Evolutionary conservation across 2,888 invertebrate species (phyloP).

Genomic region (Microchrysa polita): DNA sequence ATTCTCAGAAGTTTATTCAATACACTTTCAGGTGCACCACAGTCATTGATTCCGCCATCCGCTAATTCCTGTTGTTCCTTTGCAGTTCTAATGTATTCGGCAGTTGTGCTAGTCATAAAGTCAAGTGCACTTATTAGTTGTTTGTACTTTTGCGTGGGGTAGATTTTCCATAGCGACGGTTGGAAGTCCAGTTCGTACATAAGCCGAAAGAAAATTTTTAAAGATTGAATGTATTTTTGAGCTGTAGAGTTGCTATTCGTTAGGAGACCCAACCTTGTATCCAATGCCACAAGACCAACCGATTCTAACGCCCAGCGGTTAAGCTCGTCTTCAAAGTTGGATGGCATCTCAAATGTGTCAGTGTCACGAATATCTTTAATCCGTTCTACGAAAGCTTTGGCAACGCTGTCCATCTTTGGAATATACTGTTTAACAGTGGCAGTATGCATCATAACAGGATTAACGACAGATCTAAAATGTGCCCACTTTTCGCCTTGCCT

Average conservation of each 20-base stretch:
- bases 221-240: slow-evolving; percentile 53
- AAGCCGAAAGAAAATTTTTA: slow-evolving; percentile 56
- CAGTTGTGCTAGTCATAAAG: slow-evolving; percentile 57
- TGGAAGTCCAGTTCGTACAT: slow-evolving; percentile 58
- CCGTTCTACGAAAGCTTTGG: slow-evolving; percentile 57
- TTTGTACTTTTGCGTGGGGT: slow-evolving; percentile 57
- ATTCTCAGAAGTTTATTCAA: slow-evolving; percentile 72
- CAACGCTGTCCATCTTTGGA: slow-evolving; percentile 56
- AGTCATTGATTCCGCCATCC: neutral
- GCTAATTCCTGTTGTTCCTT: slow-evolving; percentile 54
- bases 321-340: slow-evolving; percentile 66
- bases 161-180: slow-evolving; percentile 60
- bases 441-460: slow-evolving; percentile 59
- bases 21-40: slow-evolving; percentile 64
- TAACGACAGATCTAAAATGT: slow-evolving; percentile 70
- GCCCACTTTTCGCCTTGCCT: slow-evolving; percentile 76
- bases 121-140: slow-evolving; percentile 57
- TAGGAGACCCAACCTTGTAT: slow-evolving; percentile 58
- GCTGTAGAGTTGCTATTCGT: slow-evolving; percentile 55
- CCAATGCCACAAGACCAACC: slow-evolving; percentile 62
- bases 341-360: slow-evolving; percentile 52
- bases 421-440: slow-evolving; percentile 57
- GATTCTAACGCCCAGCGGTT: slow-evolving; percentile 71
- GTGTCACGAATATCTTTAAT: slow-evolving; percentile 54
- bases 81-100: slow-evolving; percentile 61